A percentile compares a stretch with the other conserved stretches of the same genome.
phyloP scores from a whole-genome alignment of 1,140 invertebrate species.

The Drosophila nannoptera region DNA sequence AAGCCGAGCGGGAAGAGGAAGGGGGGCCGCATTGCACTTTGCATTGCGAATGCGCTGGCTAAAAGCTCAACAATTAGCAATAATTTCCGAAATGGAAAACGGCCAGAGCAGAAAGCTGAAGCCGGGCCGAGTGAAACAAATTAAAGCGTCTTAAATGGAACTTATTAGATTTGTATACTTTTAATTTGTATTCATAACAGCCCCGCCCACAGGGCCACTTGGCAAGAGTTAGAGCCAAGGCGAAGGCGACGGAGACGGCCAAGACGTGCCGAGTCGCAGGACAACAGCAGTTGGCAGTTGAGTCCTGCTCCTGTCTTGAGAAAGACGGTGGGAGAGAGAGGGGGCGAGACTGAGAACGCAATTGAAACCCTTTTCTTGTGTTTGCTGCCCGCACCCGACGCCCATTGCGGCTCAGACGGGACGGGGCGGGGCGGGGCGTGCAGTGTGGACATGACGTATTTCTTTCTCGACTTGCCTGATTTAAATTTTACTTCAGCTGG shows the following conservation, averaged over 20 bases:
- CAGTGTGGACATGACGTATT: constrained; percentile 69
- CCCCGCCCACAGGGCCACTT: constrained; percentile 2
- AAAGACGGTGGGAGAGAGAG: neutral
- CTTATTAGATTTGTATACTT: constrained; percentile 79
- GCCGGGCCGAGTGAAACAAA: constrained; percentile 36
- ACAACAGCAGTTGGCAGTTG: constrained; percentile 59
- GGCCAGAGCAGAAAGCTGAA: constrained; percentile 36
- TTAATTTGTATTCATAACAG: constrained; percentile 79
- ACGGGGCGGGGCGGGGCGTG: neutral
- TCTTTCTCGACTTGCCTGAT: constrained; percentile 55
- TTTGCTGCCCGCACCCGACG: constrained; percentile 23
- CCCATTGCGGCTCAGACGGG: neutral
- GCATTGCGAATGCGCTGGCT: constrained; percentile 71
- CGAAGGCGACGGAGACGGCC: constrained; percentile 7
- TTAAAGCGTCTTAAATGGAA: constrained; percentile 77
- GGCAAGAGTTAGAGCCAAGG: constrained; percentile 35
- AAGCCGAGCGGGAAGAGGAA: neutral
- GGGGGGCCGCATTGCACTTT: constrained; percentile 54
- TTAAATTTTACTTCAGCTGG: constrained; percentile 73
- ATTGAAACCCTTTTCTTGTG: constrained; percentile 71
- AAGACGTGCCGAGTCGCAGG: constrained; percentile 32
- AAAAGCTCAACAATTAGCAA: constrained; percentile 78
- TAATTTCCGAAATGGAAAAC: constrained; percentile 69
- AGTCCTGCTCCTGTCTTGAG: constrained; percentile 27
- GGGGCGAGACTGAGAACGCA: constrained; percentile 10